Evolutionary conservation across 2,113 vertebrate genomes (phyloP), one percentile per base, ranked within the genome.

Genomic region (Epinephelus fuscoguttatus): DNA sequence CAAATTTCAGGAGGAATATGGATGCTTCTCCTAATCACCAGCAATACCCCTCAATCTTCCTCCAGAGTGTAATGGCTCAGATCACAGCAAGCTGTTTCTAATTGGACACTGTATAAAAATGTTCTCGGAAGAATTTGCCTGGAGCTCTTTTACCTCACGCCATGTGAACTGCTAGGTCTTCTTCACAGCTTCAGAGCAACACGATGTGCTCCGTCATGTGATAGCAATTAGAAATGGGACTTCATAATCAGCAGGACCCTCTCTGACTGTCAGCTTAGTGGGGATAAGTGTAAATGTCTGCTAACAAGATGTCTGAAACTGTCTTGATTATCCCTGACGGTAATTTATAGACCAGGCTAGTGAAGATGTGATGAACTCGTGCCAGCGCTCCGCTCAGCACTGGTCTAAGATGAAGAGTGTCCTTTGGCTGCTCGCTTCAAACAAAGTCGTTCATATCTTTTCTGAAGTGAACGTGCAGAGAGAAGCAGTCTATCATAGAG

Each of bases 41-140:
- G 62, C 67, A 86, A 88, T 81, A 78, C 67, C 78, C 76, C 82
- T 85, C 75, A 81, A 78, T 82, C 78, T 86, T 37, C 37, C 64
- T 84, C 27, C 79, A 30, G 85, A 89, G 83, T 59, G 21, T 62
- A 81, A 83, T 81, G 84, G 81, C 81, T 90, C 80, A 64, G 82
- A 90, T 93, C 78, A 86, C 60, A 71, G 72, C 82, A 93, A 89
- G 85, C 91, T 94, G 94, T 84, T 93, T 93, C 88, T 88, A 80
- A 93, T 95, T 94, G 92, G 78, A 91, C 80, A 73, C 61, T 67
- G 73, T 87, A 87, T 90, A 86, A 88, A 84, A 77, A 79, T 78
- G 69, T 57, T 88, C 87, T 81, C 14, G 1, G 77, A 86, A 72
- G 75, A 92, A 84, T 78, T 84, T 33, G 75, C 75, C 81, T 30